Percentiles rank a stretch among this genome's conserved stretches.
phyloP scores from a whole-genome alignment of 2,888 invertebrate species.

The Dioctria linearis region DNA sequence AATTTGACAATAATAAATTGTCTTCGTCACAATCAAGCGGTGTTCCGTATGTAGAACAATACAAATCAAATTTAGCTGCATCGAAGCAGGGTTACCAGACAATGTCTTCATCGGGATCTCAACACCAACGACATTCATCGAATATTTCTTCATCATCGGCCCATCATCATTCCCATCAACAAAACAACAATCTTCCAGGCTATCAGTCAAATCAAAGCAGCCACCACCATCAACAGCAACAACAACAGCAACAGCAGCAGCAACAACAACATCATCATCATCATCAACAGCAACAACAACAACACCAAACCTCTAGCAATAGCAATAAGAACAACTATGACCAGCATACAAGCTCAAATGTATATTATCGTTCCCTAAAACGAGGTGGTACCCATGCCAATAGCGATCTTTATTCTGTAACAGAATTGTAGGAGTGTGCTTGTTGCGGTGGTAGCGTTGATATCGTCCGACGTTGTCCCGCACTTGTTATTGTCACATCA shows the following conservation, averaged over 20 bases:
- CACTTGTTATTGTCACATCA: slow-evolving; percentile 62
- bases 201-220: slow-evolving; percentile 55
- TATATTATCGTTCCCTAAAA: slow-evolving; percentile 72
- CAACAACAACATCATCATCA: slow-evolving; percentile 26
- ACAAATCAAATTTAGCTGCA: slow-evolving; percentile 60
- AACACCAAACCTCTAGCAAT: slow-evolving; percentile 52
- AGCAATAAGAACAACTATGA: slow-evolving; percentile 56
- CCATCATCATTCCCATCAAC: slow-evolving; percentile 59
- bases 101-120: slow-evolving; percentile 52
- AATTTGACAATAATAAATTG: slow-evolving; percentile 52
- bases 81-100: slow-evolving; percentile 49
- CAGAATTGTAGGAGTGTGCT: slow-evolving; percentile 77
- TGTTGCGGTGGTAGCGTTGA: slow-evolving; percentile 72
- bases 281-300: slow-evolving; percentile 59
- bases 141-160: slow-evolving; percentile 61
- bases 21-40: slow-evolving; percentile 52
- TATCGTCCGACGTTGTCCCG: slow-evolving; percentile 66
- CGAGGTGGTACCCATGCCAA: slow-evolving; percentile 71
- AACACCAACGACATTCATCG: slow-evolving; percentile 58
- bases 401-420: slow-evolving; percentile 81
- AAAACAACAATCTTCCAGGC: slow-evolving; percentile 54
- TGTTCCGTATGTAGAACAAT: slow-evolving; percentile 67
- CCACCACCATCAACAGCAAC: slow-evolving; percentile 47
- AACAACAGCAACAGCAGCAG: slow-evolving; percentile 59
- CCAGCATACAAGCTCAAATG: slow-evolving; percentile 57